Conservation (phyloP, 1,140 invertebrate genomes). For the Asbolus verrucosus region DNA sequence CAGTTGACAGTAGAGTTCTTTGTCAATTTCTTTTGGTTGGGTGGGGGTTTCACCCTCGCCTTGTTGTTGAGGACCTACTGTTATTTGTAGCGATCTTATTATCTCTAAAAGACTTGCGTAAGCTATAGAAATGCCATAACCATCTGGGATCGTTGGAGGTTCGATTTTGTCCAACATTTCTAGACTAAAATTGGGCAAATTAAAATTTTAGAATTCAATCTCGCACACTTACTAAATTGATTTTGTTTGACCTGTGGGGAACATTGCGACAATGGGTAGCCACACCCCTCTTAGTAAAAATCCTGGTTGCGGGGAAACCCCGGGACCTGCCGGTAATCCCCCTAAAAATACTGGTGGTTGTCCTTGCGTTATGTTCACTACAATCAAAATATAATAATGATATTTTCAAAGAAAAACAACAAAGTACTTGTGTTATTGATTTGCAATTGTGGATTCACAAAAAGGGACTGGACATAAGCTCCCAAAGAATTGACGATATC, state of each 20-base stretch:
- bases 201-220: no score
- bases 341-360: constrained; percentile 77
- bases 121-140: constrained; percentile 95
- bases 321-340: constrained; percentile 76
- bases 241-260: constrained; percentile 87
- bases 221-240: constrained; percentile 84
- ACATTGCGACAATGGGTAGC: constrained; percentile 87
- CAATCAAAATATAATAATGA: constrained; percentile 23
- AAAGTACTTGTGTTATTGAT: constrained; percentile 64
- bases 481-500: constrained; percentile 96
- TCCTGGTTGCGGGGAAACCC: constrained; percentile 88
- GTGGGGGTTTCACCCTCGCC: constrained; percentile 55
- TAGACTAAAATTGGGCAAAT: no score
- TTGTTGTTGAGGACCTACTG: constrained; percentile 71
- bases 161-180: constrained; percentile 96
- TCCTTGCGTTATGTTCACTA: constrained; percentile 66
- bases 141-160: constrained; percentile 91
- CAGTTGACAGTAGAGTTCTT: constrained; percentile 78
- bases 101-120: constrained; percentile 93
- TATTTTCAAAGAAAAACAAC: background rate
- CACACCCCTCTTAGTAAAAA: constrained; percentile 94
- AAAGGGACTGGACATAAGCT: constrained; percentile 94
- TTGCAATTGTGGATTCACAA: constrained; percentile 76
- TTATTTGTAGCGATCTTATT: constrained; percentile 81
- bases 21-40: constrained; percentile 65